phyloP scores from a whole-genome alignment of 2,888 invertebrate species.

The Campoplex nolae region DNA sequence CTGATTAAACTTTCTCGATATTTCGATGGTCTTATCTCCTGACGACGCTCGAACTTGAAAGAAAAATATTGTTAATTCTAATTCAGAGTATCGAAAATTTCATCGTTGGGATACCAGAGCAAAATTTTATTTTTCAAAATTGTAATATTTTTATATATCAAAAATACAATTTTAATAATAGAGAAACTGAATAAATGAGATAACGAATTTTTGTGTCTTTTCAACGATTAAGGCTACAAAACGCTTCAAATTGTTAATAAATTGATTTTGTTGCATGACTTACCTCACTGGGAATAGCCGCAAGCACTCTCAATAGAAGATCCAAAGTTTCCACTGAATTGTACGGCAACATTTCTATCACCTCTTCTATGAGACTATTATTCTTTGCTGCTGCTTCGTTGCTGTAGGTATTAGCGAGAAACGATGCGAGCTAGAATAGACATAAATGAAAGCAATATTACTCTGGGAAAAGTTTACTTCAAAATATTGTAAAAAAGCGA shows the following conservation, averaged over 20 bases:
- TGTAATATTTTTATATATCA: not conserved
- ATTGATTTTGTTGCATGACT: slow-evolving; percentile 70
- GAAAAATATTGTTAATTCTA: slow-evolving; percentile 11
- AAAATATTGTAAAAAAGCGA: too few relatives aligned
- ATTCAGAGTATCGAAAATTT: too few relatives aligned
- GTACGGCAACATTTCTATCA: slow-evolving; percentile 89
- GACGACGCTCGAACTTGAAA: slow-evolving; percentile 75
- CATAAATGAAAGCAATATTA: not conserved
- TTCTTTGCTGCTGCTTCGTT: slow-evolving; percentile 86
- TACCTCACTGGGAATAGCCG: slow-evolving; percentile 96
- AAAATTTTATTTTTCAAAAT: too few relatives aligned
- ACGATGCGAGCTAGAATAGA: slow-evolving; percentile 91
- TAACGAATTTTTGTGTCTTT: too few relatives aligned
- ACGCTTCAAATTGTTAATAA: not conserved
- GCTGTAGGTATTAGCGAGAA: slow-evolving; percentile 89
- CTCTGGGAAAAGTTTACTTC: too few relatives aligned
- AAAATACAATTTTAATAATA: too few relatives aligned
- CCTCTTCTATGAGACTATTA: slow-evolving; percentile 89
- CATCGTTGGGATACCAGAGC: too few relatives aligned
- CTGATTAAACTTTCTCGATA: slow-evolving; percentile 72
- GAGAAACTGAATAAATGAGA: too few relatives aligned
- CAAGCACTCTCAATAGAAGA: slow-evolving; percentile 92
- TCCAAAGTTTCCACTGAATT: slow-evolving; percentile 87
- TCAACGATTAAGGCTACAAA: not conserved
- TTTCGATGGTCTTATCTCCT: slow-evolving; percentile 70